Conservation (phyloP, 2,888 invertebrate genomes). For the Melinopterus prodromus region DNA sequence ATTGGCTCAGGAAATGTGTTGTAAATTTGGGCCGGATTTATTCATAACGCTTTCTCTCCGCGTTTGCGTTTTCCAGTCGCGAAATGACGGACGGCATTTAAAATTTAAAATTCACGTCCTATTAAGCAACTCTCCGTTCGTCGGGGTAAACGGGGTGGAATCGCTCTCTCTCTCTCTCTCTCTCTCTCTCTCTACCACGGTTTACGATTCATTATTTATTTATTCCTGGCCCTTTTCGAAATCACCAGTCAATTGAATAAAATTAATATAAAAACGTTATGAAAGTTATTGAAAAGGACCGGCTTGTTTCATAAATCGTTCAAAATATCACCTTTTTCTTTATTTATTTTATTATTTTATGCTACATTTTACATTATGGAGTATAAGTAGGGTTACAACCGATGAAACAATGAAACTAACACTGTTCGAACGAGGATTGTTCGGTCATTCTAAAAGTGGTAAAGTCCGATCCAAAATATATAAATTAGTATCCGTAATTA, state of each 20-base stretch:
- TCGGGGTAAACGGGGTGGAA: not conserved
- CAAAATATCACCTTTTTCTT: no score
- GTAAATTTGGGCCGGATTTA: not conserved
- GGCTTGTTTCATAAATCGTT: no score
- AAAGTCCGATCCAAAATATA: no score
- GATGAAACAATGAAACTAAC: no score
- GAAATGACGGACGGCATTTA: not conserved
- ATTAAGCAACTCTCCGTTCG: not conserved
- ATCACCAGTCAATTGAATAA: not conserved
- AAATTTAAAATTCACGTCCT: slow-evolving; percentile 4
- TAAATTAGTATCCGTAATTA: no score
- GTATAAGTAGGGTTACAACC: no score
- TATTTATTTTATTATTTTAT: no score
- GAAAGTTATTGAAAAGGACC: no score
- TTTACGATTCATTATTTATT: not conserved
- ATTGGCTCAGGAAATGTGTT: slow-evolving; percentile 4
- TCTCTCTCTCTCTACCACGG: not conserved
- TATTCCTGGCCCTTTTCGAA: not conserved
- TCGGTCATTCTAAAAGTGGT: no score
- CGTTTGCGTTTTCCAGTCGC: not conserved
- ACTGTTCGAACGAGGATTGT: no score
- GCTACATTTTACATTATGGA: no score
- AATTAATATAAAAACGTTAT: no score
- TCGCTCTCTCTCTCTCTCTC: not conserved
- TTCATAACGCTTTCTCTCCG: not conserved